phyloP scores from a whole-genome alignment of 1,140 invertebrate genomes.

The Listronotus bonariensis region DNA sequence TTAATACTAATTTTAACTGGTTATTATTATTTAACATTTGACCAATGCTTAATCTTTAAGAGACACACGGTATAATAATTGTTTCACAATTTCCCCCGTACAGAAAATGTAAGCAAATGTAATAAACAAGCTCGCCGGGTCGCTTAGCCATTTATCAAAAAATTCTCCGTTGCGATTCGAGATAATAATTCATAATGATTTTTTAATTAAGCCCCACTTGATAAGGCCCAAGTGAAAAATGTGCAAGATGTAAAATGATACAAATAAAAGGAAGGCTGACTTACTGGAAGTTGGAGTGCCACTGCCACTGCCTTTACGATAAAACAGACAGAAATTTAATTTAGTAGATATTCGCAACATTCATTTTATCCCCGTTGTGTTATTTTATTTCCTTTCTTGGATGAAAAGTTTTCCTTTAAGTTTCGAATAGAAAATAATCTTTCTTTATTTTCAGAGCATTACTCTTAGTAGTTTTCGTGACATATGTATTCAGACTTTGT shows the following conservation, averaged over 20 bases:
- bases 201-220: slow-evolving; percentile 46
- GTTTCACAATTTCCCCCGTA: neutral
- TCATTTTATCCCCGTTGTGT: slow-evolving; percentile 21
- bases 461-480: too few relatives aligned
- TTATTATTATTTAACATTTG: too few relatives aligned
- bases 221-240: slow-evolving; percentile 47
- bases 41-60: too few relatives aligned
- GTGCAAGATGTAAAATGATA: slow-evolving; percentile 45
- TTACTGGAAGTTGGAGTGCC: slow-evolving; percentile 18
- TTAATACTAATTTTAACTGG: too few relatives aligned
- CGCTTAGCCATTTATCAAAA: slow-evolving; percentile 37
- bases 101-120: slow-evolving; percentile 17
- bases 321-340: slow-evolving; percentile 34
- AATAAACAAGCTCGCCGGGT: slow-evolving; percentile 36
- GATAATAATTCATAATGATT: slow-evolving; percentile 50
- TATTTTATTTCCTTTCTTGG: slow-evolving; percentile 14
- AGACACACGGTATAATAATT: too few relatives aligned
- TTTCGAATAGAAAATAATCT: neutral
- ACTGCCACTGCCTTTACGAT: slow-evolving; percentile 20
- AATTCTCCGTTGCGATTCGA: slow-evolving; percentile 31
- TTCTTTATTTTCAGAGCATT: too few relatives aligned
- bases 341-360: slow-evolving; percentile 23
- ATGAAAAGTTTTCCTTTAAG: neutral
- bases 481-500: too few relatives aligned
- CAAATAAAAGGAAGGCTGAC: slow-evolving; percentile 39